Conservation (phyloP, 2,888 invertebrate species). For the Cheilosia vernalis region DNA sequence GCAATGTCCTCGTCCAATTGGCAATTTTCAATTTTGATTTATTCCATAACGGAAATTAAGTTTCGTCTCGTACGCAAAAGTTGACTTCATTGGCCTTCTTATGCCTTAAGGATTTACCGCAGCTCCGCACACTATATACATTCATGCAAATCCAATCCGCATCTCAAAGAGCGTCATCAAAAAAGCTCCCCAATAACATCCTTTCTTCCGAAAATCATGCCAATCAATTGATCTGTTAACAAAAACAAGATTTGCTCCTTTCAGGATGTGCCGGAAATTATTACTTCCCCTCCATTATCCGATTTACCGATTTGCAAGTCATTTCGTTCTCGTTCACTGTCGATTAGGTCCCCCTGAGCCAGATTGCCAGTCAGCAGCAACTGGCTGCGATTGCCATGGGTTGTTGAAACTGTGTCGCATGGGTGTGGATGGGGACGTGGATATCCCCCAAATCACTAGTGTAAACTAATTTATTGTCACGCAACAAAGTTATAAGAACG, state of each 20-base stretch:
- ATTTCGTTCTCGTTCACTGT: slow-evolving; percentile 71
- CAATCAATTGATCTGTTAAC: slow-evolving; percentile 75
- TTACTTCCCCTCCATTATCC: slow-evolving; percentile 75
- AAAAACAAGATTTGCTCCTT: slow-evolving; percentile 74
- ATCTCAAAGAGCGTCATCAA: slow-evolving; percentile 40
- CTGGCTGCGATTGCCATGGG: slow-evolving; percentile 25
- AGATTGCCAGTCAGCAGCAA: slow-evolving; percentile 37
- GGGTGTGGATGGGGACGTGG: slow-evolving; percentile 31
- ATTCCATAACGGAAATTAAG: slow-evolving; percentile 71
- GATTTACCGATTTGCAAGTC: slow-evolving; percentile 75
- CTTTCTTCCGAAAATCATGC: slow-evolving; percentile 68
- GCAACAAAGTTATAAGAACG: slow-evolving; percentile 67
- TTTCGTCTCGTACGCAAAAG: slow-evolving; percentile 68
- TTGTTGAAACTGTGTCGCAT: slow-evolving; percentile 39
- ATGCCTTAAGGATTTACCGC: slow-evolving; percentile 13
- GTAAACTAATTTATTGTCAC: slow-evolving; percentile 70
- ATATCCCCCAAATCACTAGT: slow-evolving; percentile 46
- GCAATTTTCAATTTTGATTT: slow-evolving; percentile 73
- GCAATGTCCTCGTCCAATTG: slow-evolving; percentile 56
- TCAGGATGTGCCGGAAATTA: slow-evolving; percentile 75
- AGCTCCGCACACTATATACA: slow-evolving; percentile 10
- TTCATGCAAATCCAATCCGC: slow-evolving; percentile 6
- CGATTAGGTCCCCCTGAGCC: slow-evolving; percentile 62
- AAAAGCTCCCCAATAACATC: slow-evolving; percentile 54
- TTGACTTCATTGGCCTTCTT: slow-evolving; percentile 70